phyloP scores from a whole-genome alignment of 1,140 invertebrate genomes.

The Propsilocerus akamusi region DNA sequence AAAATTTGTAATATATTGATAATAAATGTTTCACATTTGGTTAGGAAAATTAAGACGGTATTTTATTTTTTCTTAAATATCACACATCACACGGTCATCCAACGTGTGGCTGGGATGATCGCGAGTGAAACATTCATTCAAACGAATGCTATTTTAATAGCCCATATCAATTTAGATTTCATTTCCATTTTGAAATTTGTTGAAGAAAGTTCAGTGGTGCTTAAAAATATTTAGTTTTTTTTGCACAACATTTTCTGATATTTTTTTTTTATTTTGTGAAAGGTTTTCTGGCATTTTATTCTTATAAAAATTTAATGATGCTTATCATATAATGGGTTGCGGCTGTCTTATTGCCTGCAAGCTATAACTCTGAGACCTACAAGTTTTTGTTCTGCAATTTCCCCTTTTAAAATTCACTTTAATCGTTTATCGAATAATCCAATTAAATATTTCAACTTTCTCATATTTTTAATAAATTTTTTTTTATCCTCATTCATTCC shows the following conservation, averaged over 20 bases:
- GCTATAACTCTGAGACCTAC: not conserved
- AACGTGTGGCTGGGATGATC: not conserved
- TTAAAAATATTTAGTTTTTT: no score
- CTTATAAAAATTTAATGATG: not conserved
- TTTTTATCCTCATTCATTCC: not conserved
- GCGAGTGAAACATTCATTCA: not conserved
- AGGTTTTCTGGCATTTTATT: no score
- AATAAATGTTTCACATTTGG: not conserved
- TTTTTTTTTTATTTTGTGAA: no score
- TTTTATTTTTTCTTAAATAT: no score
- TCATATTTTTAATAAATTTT: not conserved
- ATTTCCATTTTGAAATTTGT: not conserved
- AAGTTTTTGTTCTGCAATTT: not conserved
- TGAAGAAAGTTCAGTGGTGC: not conserved
- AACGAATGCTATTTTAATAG: not conserved
- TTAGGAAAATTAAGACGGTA: not conserved
- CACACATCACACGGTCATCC: not conserved
- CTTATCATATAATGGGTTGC: not conserved
- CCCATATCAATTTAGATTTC: not conserved
- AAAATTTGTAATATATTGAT: slow-evolving; percentile 1
- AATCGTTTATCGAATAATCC: not conserved
- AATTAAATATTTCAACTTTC: not conserved
- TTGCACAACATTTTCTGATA: no score
- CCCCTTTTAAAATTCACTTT: not conserved
- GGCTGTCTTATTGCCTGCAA: not conserved